Conservation (phyloP, 2,113 vertebrate species). For the Equus quagga region DNA sequence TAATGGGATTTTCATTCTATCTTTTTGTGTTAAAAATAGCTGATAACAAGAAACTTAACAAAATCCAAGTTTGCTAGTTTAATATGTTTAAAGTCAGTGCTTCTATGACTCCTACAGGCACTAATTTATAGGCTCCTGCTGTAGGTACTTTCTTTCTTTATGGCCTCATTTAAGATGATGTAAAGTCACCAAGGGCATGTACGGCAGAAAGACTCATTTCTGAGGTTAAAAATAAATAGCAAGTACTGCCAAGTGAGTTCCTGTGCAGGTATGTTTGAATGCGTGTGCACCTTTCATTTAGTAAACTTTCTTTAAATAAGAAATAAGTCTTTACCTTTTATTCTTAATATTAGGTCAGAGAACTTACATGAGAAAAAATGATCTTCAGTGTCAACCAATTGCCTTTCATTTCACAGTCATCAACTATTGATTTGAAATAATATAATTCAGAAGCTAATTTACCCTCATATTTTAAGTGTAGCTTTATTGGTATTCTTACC, state of each 20-base stretch:
- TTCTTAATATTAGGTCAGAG: neutral
- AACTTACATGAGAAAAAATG: slow-evolving; percentile 10
- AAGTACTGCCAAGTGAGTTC: neutral
- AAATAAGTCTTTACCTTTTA: neutral
- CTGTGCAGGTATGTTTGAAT: neutral
- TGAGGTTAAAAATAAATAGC: slow-evolving; percentile 58
- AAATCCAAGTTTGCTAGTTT: neutral
- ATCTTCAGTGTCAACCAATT: neutral
- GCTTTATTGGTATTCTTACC: slow-evolving; percentile 22
- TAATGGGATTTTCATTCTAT: neutral
- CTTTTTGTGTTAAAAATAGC: neutral
- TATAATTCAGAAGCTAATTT: slow-evolving; percentile 42
- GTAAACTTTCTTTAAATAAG: neutral
- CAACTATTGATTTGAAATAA: slow-evolving; percentile 50
- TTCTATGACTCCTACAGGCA: neutral
- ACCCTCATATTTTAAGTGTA: slow-evolving; percentile 10
- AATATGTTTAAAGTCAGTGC: neutral
- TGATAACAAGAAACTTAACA: neutral
- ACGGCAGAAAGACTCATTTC: slow-evolving; percentile 2
- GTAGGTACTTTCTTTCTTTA: neutral
- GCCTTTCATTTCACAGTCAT: neutral
- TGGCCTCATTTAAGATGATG: slow-evolving; percentile 27
- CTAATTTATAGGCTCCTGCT: neutral
- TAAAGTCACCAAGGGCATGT: neutral
- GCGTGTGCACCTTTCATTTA: neutral